phyloP scores from a whole-genome alignment of 2,797 vertebrate genomes.

The Gastrophryne carolinensis region DNA sequence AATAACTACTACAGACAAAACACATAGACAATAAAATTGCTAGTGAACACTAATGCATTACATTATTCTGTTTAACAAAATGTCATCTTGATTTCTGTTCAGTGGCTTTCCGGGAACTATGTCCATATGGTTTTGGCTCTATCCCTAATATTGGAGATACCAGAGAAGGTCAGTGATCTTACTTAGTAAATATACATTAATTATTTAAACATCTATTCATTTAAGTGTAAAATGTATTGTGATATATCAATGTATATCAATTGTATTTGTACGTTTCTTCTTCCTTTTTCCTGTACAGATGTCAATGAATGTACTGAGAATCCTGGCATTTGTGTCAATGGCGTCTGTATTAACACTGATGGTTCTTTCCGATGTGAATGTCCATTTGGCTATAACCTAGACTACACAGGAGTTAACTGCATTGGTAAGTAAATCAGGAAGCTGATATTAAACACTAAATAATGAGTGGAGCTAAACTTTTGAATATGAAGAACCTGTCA shows the following conservation, averaged over 20 bases:
- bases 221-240: too few relatives aligned
- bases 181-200: too few relatives aligned
- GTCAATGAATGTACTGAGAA: conserved; percentile 90
- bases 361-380: conserved; percentile 96
- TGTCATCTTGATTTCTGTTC: neutral
- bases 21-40: too few relatives aligned
- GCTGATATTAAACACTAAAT: neutral
- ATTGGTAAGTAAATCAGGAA: conserved; percentile 75
- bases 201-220: neutral
- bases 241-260: neutral
- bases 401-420: conserved; percentile 87
- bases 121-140: conserved; percentile 85
- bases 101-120: conserved; percentile 78
- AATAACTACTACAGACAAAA: too few relatives aligned
- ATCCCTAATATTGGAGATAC: conserved; percentile 76
- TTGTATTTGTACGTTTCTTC: neutral
- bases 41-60: neutral
- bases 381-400: conserved; percentile 89
- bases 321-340: conserved; percentile 83
- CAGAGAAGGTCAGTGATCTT: conserved; percentile 77
- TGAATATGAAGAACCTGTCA: too few relatives aligned
- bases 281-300: conserved; percentile 67
- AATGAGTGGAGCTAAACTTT: too few relatives aligned
- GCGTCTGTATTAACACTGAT: conserved; percentile 90
- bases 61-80: neutral